These are phyloP conservation scores for Dysmachus trigonus DNA, from an alignment of 2,888 invertebrate genomes.

Conservation along the genomic window DNA sequence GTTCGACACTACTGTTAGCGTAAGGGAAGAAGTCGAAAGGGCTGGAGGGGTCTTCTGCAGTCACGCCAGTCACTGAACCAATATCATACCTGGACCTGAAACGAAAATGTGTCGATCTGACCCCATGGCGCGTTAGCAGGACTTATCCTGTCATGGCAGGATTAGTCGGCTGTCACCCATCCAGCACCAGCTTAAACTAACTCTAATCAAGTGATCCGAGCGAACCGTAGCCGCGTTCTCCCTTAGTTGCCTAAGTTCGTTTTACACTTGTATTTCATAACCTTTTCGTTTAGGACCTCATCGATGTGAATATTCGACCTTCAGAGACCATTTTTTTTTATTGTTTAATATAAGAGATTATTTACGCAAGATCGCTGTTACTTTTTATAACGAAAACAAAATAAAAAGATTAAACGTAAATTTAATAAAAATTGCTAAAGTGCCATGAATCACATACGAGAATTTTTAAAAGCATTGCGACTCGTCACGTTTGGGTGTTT, in stretches of 20 bases:
- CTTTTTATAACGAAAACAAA: conserved; percentile 38
- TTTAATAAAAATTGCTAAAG: conserved; percentile 34
- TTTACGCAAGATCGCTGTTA: conserved; percentile 24
- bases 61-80: conserved; percentile 24
- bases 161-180: conserved; percentile 32
- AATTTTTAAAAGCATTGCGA: conserved; percentile 31
- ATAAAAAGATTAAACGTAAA: conserved; percentile 35
- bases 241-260: conserved; percentile 24
- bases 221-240: conserved; percentile 6
- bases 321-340: conserved; percentile 33
- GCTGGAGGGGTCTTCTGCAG: background rate
- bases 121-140: background rate
- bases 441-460: conserved; percentile 39
- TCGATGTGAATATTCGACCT: conserved; percentile 30
- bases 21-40: conserved; percentile 51
- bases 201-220: conserved; percentile 30
- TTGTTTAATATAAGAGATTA: conserved; percentile 35
- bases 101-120: background rate
- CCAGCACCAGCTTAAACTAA: conserved; percentile 23
- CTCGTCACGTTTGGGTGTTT: conserved; percentile 32
- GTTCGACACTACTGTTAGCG: conserved; percentile 65
- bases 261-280: conserved; percentile 31
- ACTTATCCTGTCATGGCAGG: background rate
- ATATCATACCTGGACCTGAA: background rate
- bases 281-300: conserved; percentile 3